These are phyloP conservation scores for Chromis chromis DNA, from an alignment of 2,797 vertebrate species.

Conservation along the genomic window DNA sequence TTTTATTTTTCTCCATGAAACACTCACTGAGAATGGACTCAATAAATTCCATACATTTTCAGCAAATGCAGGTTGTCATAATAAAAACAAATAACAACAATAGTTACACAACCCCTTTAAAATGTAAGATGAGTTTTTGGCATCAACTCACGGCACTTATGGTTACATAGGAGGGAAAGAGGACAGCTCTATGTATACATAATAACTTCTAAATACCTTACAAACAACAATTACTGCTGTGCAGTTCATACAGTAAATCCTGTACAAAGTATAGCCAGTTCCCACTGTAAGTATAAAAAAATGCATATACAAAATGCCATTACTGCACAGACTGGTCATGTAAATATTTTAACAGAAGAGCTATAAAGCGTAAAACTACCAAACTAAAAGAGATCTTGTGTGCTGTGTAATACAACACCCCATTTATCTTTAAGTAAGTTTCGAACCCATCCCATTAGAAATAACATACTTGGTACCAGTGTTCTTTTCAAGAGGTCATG, in stretches of 20 bases:
- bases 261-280: constrained; percentile 15
- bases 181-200: constrained; percentile 12
- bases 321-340: constrained; percentile 37
- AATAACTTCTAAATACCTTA: constrained; percentile 10
- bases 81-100: constrained; percentile 40
- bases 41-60: constrained; percentile 27
- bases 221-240: constrained; percentile 13
- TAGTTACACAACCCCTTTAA: constrained; percentile 37
- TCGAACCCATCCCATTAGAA: constrained; percentile 67
- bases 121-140: constrained; percentile 53
- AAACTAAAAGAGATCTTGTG: constrained; percentile 29
- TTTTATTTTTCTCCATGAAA: constrained; percentile 27
- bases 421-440: constrained; percentile 62
- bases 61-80: constrained; percentile 19
- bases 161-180: constrained; percentile 24
- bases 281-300: constrained; percentile 29
- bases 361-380: constrained; percentile 45
- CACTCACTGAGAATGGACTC: constrained; percentile 2
- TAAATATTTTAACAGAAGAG: constrained; percentile 60
- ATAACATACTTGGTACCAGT: constrained; percentile 63
- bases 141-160: constrained; percentile 50
- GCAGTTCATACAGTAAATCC: constrained; percentile 16
- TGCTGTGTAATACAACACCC: constrained; percentile 55
- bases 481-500: constrained; percentile 64
- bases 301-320: constrained; percentile 46